These are phyloP conservation scores for Axea sp. DNA, from an alignment of 2,888 invertebrate genomes.

Conservation along the genomic window DNA sequence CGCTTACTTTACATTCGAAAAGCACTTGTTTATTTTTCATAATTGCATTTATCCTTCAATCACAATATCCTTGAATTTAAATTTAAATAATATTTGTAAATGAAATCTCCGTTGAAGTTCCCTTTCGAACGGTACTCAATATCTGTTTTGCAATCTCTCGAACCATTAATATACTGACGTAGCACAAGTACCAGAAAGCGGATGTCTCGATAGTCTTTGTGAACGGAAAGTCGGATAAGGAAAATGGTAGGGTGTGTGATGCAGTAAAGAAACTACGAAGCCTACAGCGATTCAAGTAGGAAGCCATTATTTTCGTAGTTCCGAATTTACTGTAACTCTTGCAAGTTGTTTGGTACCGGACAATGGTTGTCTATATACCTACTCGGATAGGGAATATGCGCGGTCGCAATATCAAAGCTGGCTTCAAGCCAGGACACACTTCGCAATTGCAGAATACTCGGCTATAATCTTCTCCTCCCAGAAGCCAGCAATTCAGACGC, in stretches of 20 bases:
- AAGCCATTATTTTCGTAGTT: constrained; percentile 72
- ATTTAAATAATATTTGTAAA: constrained; percentile 37
- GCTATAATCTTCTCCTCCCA: constrained; percentile 53
- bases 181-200: constrained; percentile 32
- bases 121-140: constrained; percentile 25
- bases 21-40: too few species aligned
- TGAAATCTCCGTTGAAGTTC: constrained; percentile 13
- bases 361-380: constrained; percentile 71
- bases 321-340: constrained; percentile 70
- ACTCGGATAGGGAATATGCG: constrained; percentile 61
- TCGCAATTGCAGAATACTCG: constrained; percentile 70
- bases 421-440: constrained; percentile 73
- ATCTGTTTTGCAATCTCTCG: constrained; percentile 37
- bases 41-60: constrained; percentile 5
- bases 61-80: constrained; percentile 9
- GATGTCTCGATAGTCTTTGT: constrained; percentile 54
- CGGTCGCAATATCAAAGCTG: constrained; percentile 71
- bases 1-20: too few species aligned
- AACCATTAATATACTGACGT: constrained; percentile 31
- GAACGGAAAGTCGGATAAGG: constrained; percentile 61
- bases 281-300: constrained; percentile 63
- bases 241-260: constrained; percentile 45
- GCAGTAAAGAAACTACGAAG: constrained; percentile 60
- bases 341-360: constrained; percentile 67
- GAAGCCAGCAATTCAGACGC: constrained; percentile 41